A percentile compares a stretch with the other conserved stretches of the same genome.
phyloP scores from a whole-genome alignment of 2,888 invertebrate genomes.

The Drosophila fulvimacula region DNA sequence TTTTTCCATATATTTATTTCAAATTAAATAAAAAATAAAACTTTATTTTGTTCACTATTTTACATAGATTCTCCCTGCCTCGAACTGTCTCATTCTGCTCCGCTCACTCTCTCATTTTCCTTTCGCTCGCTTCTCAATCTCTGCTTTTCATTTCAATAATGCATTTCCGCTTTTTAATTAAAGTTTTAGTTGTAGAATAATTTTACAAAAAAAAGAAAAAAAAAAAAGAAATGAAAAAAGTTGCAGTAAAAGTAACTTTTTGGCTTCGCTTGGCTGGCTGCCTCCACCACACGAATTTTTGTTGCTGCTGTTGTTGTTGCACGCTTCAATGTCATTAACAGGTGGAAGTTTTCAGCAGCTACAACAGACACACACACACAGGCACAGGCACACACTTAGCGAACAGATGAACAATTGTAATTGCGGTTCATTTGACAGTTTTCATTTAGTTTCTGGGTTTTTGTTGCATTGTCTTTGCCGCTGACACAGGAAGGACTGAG shows the following conservation, averaged over 20 bases:
- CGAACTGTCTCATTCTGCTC: background rate
- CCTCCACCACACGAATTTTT: conserved; percentile 1
- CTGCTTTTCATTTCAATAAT: conserved; percentile 65
- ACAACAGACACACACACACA: conserved; percentile 6
- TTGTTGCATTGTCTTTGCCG: conserved; percentile 47
- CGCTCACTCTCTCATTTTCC: conserved; percentile 5
- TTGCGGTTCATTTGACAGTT: conserved; percentile 77
- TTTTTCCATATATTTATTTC: conserved; percentile 7
- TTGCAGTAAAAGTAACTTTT: conserved; percentile 50
- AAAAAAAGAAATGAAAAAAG: conserved; percentile 21
- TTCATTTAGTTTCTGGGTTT: conserved; percentile 61
- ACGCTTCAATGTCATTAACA: conserved; percentile 69
- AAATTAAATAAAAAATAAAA: background rate
- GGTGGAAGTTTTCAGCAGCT: conserved; percentile 65
- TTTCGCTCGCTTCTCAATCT: conserved; percentile 26
- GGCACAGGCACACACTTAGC: conserved; percentile 28
- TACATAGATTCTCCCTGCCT: fast-evolving
- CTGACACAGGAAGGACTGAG: conserved; percentile 21
- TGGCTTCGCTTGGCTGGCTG: conserved; percentile 29
- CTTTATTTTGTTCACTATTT: background rate
- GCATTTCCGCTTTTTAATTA: conserved; percentile 75
- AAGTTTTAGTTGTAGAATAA: conserved; percentile 69
- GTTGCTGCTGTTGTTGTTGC: background rate
- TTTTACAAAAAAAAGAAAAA: conserved; percentile 32
- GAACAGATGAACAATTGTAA: conserved; percentile 67